Base-by-base conservation (phyloP, 2,888 invertebrate species). In the Augochlorella aurata region DNA sequence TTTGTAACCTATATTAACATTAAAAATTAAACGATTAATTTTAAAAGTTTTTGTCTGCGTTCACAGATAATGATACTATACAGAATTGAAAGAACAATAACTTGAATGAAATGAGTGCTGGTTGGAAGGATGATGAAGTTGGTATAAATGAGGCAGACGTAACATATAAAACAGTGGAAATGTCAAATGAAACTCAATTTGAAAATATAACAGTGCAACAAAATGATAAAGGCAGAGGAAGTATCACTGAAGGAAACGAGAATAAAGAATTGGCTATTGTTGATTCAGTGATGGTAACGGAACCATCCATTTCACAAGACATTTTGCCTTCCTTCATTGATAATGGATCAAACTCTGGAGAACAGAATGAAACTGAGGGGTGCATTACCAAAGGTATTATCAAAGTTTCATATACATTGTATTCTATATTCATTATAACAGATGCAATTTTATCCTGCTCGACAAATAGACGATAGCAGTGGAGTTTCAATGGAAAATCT, bases 401-500 rank as follows among this genome's bases (percentile, higher is more conserved):
- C 18, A 73, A 29, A 10, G 38, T 54, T 54, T 10, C 16, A 8
- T 7, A 10, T 44, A 38, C 5, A 38, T 38, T 38, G 1, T 18
- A 18, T 50, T 18, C 18, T 50, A 10, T 1, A 21, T 52, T 52
- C 10, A n/a, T 52, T n/a, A 3, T 21, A 54, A 54, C 10, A 10
- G 21, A 12, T 21, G 5, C 21, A 78, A 54, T 29, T 76, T 47
- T 71, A 52, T 44, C 69, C 14, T 69, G 24, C 14, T 81, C 77
- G 69, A 81, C 75, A 75, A 54, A 47, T 16, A 61, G 77, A 79
- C 61, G 73, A 77, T 52, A 81, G 86, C 44, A 88, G 86, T 65
- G 87, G 80, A 50, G 79, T 83, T 18, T 88, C 86, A 3, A 81
- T 87, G 68, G 90, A 90, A 74, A 88, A 85, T 38, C 87, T 84